Conservation (phyloP, 2,888 invertebrate species). For the Sinhomidia bicolor region DNA sequence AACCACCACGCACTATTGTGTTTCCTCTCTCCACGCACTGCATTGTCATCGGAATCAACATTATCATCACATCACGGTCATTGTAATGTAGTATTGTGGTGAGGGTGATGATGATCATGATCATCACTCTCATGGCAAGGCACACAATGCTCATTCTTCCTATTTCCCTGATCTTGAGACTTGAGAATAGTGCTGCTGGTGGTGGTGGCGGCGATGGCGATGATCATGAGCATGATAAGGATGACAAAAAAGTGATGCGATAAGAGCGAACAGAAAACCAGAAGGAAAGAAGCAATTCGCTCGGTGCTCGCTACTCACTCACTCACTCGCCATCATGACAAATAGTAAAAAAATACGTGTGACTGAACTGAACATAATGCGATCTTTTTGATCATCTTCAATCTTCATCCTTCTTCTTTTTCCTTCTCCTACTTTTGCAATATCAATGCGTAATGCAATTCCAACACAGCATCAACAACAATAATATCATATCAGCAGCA, state of each 20-base stretch:
- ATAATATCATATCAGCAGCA: too few relatives aligned
- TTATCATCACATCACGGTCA: conserved; percentile 3
- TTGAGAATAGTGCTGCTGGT: background rate
- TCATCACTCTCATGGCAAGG: background rate
- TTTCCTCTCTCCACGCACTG: conserved; percentile 20
- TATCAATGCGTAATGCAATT: background rate
- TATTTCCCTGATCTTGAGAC: background rate
- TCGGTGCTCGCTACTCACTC: background rate
- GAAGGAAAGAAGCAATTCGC: conserved; percentile 11
- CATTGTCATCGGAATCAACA: conserved; percentile 29
- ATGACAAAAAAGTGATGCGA: conserved; percentile 46
- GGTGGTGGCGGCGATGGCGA: too few relatives aligned
- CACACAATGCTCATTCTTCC: background rate
- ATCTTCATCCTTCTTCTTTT: background rate
- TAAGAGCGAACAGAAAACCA: conserved; percentile 45
- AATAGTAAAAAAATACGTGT: conserved; percentile 21
- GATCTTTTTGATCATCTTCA: conserved; percentile 21
- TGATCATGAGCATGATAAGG: background rate
- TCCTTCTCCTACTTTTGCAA: background rate
- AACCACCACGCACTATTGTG: conserved; percentile 39
- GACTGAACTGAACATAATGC: conserved; percentile 13
- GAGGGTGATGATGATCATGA: background rate
- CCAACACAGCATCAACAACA: background rate
- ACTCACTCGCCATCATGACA: conserved; percentile 10
- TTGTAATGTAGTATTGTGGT: background rate